Percentiles rank a stretch among this genome's conserved stretches.
These are phyloP conservation scores for Tiaroga cobitis DNA, from an alignment of 2,797 vertebrate genomes.

Conservation along the genomic window DNA sequence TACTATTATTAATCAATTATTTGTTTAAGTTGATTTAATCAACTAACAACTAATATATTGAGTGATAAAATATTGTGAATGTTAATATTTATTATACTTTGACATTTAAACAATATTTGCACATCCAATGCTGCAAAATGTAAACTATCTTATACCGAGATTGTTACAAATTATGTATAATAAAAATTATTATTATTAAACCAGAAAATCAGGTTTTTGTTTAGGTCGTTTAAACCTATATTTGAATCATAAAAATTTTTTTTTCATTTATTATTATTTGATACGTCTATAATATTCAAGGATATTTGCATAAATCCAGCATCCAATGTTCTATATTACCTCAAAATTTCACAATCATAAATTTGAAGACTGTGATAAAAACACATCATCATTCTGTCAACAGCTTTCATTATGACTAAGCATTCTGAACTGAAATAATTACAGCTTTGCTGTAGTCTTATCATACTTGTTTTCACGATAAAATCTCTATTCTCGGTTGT, in stretches of 20 bases:
- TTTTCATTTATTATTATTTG: constrained; percentile 9
- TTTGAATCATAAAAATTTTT: neutral
- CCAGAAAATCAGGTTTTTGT: neutral
- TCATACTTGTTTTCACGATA: neutral
- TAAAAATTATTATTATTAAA: neutral
- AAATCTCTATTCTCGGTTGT: neutral
- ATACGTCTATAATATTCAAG: neutral
- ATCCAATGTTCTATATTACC: neutral
- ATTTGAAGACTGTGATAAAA: neutral
- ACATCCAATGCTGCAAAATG: neutral
- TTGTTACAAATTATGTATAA: neutral
- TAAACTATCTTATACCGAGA: neutral
- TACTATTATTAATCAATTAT: neutral
- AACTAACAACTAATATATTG: neutral
- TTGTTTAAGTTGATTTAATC: neutral
- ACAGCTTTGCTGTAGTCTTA: neutral
- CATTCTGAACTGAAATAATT: constrained; percentile 3
- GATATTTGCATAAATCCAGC: neutral
- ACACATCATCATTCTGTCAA: neutral
- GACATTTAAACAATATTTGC: neutral
- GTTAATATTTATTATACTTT: neutral
- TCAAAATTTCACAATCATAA: neutral
- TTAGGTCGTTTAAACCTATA: neutral
- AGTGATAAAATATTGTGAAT: neutral
- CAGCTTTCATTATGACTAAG: constrained; percentile 12